These are phyloP conservation scores for Drosophila neocordata DNA, from an alignment of 1,140 invertebrate genomes.

Conservation along the genomic window DNA sequence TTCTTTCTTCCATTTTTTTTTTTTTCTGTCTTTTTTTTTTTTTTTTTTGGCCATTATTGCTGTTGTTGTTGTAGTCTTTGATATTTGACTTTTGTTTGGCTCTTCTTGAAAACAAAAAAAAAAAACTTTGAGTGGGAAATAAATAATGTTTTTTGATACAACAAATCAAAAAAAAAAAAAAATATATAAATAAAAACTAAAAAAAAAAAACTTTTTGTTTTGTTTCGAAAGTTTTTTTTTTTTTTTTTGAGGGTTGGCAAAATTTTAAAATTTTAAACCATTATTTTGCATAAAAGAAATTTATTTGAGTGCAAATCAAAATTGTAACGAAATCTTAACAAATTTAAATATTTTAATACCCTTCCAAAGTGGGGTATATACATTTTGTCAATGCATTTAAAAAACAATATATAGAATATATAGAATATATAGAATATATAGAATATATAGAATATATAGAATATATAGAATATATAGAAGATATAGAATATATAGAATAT, in stretches of 20 bases:
- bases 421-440: too few species aligned
- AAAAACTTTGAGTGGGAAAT: conserved; percentile 40
- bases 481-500: too few species aligned
- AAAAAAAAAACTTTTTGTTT: background rate
- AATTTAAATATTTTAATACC: background rate
- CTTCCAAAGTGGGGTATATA: too few species aligned
- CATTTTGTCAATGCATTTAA: too few species aligned
- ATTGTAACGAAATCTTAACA: background rate
- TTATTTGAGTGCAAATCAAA: background rate
- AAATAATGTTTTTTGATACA: conserved; percentile 56
- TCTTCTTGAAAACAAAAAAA: conserved; percentile 32
- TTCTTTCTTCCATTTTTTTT: conserved; percentile 68
- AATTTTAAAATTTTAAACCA: background rate
- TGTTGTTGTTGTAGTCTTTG: conserved; percentile 25
- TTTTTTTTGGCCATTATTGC: conserved; percentile 32
- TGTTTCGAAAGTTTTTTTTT: conserved; percentile 1
- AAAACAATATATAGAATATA: too few species aligned
- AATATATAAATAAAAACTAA: background rate
- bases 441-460: too few species aligned
- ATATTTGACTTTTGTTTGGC: conserved; percentile 40
- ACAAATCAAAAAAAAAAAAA: conserved; percentile 39
- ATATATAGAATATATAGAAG: too few species aligned
- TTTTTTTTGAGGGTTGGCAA: background rate
- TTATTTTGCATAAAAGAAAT: background rate
- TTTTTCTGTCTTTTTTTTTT: conserved; percentile 47